Evolutionary conservation across 92 coral and sea anemone genomes (phyloP).

Genomic region (Phenganax marumi): DNA sequence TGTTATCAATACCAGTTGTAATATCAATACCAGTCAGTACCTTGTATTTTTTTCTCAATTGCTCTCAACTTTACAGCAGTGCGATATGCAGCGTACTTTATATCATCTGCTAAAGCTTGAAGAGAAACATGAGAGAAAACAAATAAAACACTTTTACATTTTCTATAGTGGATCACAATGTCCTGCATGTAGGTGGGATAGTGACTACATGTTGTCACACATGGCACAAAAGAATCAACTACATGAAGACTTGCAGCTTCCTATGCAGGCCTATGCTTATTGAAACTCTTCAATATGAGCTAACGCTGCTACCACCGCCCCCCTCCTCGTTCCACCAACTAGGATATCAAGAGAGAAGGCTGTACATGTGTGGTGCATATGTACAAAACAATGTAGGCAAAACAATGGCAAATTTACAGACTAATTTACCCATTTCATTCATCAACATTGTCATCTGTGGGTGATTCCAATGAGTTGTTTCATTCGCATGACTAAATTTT

Average conservation of each 20-base stretch:
- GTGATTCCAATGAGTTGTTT: constrained; percentile 95
- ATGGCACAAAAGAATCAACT: too few relatives aligned
- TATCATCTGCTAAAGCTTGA: constrained; percentile 75
- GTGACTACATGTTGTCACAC: too few relatives aligned
- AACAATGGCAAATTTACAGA: background rate
- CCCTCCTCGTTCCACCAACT: too few relatives aligned
- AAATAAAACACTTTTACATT: too few relatives aligned
- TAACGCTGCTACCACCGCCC: too few relatives aligned
- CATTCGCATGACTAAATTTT: constrained; percentile 77
- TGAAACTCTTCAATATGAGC: too few relatives aligned
- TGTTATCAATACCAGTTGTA: constrained; percentile 25
- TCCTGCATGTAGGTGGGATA: too few relatives aligned
- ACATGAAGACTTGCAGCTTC: too few relatives aligned
- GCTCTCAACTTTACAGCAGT: constrained; percentile 98
- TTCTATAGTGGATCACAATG: too few relatives aligned
- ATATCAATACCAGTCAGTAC: too few relatives aligned
- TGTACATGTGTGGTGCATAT: background rate
- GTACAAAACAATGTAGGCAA: background rate
- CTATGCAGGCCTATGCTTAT: too few relatives aligned
- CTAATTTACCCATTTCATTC: constrained; percentile 71
- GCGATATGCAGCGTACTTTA: constrained; percentile 98
- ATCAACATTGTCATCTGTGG: constrained; percentile 86
- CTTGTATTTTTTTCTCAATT: constrained; percentile 85
- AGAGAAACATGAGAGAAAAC: background rate
- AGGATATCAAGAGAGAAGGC: too few relatives aligned